These are phyloP conservation scores for Dasypolia templi DNA, from an alignment of 2,888 invertebrate species.

Conservation along the genomic window DNA sequence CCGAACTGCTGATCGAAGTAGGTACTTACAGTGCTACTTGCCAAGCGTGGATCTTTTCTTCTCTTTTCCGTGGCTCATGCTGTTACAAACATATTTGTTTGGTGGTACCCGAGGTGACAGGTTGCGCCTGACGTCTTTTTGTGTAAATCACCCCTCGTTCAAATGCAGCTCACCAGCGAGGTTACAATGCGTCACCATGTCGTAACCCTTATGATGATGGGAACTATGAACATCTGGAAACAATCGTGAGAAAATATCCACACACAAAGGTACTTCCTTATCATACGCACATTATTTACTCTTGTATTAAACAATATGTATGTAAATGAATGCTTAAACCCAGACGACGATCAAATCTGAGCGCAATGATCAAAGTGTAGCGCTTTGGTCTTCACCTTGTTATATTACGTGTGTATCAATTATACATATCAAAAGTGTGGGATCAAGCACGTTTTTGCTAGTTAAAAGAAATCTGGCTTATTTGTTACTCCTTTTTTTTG, in stretches of 20 bases:
- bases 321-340: conserved; percentile 41
- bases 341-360: conserved; percentile 56
- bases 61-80: too few species aligned
- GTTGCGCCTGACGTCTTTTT: background rate
- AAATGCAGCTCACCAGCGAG: background rate
- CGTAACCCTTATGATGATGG: background rate
- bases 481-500: too few species aligned
- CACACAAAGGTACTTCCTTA: conserved; percentile 26
- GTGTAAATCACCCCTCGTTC: background rate
- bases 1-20: too few species aligned
- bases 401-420: conserved; percentile 47
- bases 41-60: too few species aligned
- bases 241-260: conserved; percentile 38
- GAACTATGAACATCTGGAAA: background rate
- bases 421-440: too few species aligned
- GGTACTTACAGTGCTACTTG: too few species aligned
- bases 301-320: conserved; percentile 33
- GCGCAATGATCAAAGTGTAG: conserved; percentile 45
- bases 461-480: too few species aligned
- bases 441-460: too few species aligned
- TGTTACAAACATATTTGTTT: too few species aligned
- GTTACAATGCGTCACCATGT: background rate
- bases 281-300: conserved; percentile 25
- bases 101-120: background rate
- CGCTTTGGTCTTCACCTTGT: conserved; percentile 46